These are phyloP conservation scores for Craniophora ligustri DNA, from an alignment of 2,888 invertebrate genomes.

Conservation along the genomic window DNA sequence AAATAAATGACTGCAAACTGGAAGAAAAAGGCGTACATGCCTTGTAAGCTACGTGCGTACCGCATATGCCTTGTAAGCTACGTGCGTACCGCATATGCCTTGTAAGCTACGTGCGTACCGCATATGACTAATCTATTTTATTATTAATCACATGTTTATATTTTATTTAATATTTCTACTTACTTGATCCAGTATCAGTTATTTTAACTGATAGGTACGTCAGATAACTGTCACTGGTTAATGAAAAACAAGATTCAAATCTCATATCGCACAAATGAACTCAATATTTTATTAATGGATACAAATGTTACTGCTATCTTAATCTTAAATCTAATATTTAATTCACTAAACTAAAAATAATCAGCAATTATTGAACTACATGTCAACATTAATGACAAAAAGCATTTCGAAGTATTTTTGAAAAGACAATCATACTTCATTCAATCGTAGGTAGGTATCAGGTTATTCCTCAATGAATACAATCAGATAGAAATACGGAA, in stretches of 20 bases:
- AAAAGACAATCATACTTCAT: slow-evolving; percentile 11
- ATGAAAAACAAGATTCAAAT: background rate
- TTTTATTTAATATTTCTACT: background rate
- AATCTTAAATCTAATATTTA: slow-evolving; percentile 27
- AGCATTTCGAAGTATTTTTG: slow-evolving; percentile 7
- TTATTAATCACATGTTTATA: background rate
- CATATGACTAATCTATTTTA: background rate
- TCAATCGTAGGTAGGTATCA: slow-evolving; percentile 5
- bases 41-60: no score
- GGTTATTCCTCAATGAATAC: slow-evolving; percentile 30
- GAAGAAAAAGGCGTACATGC: no score
- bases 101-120: background rate
- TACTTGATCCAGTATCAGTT: background rate
- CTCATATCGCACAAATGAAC: slow-evolving; percentile 9
- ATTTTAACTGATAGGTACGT: background rate
- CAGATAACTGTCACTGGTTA: background rate
- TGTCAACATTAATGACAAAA: slow-evolving; percentile 19
- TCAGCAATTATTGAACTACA: slow-evolving; percentile 3
- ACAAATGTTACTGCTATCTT: slow-evolving; percentile 17
- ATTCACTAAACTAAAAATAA: slow-evolving; percentile 11
- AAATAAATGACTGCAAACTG: no score
- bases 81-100: no score
- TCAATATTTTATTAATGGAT: background rate
- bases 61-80: no score
- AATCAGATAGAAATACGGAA: slow-evolving; percentile 42